phyloP scores from a whole-genome alignment of 2,797 vertebrate genomes.

The Nannoperca obscura region DNA sequence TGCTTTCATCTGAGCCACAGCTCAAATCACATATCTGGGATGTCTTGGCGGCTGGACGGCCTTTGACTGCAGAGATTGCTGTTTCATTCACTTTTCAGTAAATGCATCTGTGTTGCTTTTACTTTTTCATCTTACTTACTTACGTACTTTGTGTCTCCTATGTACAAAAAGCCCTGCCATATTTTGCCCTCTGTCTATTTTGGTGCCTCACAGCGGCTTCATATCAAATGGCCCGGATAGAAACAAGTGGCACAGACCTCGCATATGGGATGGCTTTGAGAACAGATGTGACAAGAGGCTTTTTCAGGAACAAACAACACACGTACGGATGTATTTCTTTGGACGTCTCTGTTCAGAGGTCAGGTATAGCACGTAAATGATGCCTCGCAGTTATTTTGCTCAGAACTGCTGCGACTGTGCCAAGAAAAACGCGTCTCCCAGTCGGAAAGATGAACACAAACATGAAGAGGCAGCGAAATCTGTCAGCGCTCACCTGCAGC shows the following conservation, averaged over 20 bases:
- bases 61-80: slow-evolving; percentile 9
- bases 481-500: slow-evolving; percentile 22
- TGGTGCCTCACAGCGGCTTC: not conserved
- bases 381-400: slow-evolving; percentile 2
- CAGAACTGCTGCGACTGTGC: not conserved
- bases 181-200: not conserved
- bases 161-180: not conserved
- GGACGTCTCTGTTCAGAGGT: not conserved
- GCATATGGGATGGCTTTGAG: not conserved
- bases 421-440: not conserved
- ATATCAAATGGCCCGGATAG: not conserved
- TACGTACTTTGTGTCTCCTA: not conserved
- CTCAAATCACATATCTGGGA: slow-evolving; percentile 4
- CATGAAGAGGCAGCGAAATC: not conserved
- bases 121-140: not conserved
- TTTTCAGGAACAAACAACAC: not conserved
- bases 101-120: slow-evolving; percentile 11
- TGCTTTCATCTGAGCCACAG: slow-evolving; percentile 35
- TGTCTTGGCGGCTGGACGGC: not conserved
- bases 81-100: slow-evolving; percentile 15
- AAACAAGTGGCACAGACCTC: not conserved
- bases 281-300: not conserved
- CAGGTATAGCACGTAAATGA: not conserved
- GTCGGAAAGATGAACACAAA: not conserved
- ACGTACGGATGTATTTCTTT: not conserved